Base-by-base conservation (phyloP, 2,888 invertebrate species). In the Drosophila mayaguana region DNA sequence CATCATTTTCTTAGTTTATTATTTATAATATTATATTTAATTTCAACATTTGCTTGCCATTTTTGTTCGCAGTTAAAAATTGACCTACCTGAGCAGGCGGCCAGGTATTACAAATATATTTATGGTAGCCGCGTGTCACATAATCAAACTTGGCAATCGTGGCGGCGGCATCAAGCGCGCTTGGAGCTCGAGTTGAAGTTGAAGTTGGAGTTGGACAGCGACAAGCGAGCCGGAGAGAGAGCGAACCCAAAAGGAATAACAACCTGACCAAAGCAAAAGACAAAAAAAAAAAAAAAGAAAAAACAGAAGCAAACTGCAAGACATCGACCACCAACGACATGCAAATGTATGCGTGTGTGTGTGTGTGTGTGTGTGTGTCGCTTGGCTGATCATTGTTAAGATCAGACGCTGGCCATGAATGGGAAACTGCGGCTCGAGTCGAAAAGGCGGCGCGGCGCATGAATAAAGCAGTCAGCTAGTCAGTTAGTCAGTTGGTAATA, bases 361-460 rank as follows among this genome's bases (percentile, higher is more conserved):
- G 63, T 80, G 34, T 83, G 78, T 71, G 68, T 45, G 18, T 51
- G 42, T 79, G 60, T 75, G 76, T 73, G 76, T 80, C 81, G 84
- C 79, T 88, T 88, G 83, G 88, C 78, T 88, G 84, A 81, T 86
- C 84, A 84, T 84, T 86, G 84, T 88, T 86, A 88, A 88, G 84
- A 84, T 84, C 84, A 75, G 78, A 66, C 67, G 67, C 72, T 70
- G 72, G 69, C 78, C 77, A 83, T 72, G 78, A 86, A 85, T 83
- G 83, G 86, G 76, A 80, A 75, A 78, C 60, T 22, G 62, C 46
- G 62, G 61, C 64, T 53, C 38, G 53, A 63, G 63, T 43, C 72
- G 40, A 38, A 68, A 63, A 72, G 73, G 68, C 77, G 75, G 75
- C 67, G 77, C 77, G 85, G 73, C 77, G 87, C 80, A 75, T 79